Evolutionary conservation across 1,140 invertebrate species (phyloP).

Genomic region (Bicyclus anynana): DNA sequence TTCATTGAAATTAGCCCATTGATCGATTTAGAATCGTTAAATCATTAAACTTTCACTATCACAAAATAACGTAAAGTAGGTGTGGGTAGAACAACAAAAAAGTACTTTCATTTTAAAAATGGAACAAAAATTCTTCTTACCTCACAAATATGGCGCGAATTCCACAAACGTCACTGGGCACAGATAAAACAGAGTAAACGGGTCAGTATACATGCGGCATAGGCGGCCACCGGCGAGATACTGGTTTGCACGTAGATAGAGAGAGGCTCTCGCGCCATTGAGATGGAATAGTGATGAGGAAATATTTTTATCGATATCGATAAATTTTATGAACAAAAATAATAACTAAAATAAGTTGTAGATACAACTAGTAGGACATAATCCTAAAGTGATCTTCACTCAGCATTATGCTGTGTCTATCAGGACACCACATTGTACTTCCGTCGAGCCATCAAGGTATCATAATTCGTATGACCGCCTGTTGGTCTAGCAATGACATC

Average conservation of each 20-base stretch:
- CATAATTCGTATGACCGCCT: no score
- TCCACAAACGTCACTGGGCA: slow-evolving; percentile 6
- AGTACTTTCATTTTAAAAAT: slow-evolving; percentile 1
- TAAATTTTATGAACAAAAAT: background rate
- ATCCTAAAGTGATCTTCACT: no score
- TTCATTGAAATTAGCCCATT: background rate
- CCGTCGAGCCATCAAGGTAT: no score
- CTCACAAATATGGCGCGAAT: slow-evolving; percentile 4
- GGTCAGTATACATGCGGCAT: slow-evolving; percentile 3
- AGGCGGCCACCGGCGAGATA: slow-evolving; percentile 7
- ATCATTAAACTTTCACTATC: slow-evolving; percentile 2
- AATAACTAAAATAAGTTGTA: no score
- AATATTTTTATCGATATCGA: slow-evolving; percentile 23
- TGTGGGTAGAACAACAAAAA: background rate
- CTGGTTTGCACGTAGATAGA: slow-evolving; percentile 1
- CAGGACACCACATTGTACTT: no score
- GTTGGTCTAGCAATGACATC: no score
- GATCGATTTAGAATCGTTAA: background rate
- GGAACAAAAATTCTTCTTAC: background rate
- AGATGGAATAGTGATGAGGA: background rate
- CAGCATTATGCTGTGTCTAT: no score
- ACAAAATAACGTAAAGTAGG: background rate
- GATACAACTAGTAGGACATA: no score
- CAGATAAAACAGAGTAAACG: slow-evolving; percentile 3
- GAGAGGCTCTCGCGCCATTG: background rate